Conservation (phyloP, 2,113 vertebrate genomes). For the Conger conger region DNA sequence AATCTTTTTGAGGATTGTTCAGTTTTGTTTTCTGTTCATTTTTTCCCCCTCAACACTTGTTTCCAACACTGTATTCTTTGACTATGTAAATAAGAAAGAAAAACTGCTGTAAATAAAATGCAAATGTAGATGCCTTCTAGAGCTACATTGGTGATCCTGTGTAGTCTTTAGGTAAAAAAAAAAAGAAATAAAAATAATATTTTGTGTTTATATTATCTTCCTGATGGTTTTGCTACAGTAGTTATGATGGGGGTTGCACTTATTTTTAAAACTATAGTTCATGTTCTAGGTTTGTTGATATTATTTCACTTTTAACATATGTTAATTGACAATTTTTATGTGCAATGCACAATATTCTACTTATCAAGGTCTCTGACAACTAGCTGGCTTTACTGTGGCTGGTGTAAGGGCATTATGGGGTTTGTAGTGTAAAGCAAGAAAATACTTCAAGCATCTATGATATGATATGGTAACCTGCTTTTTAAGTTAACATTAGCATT, state of each 20-base stretch:
- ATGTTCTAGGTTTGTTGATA: too few species aligned
- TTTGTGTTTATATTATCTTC: conserved; percentile 88
- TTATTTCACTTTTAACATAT: too few species aligned
- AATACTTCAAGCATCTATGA: too few species aligned
- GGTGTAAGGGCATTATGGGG: too few species aligned
- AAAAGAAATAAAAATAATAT: conserved; percentile 71
- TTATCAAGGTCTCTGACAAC: too few species aligned
- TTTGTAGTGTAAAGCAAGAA: too few species aligned
- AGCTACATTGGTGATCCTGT: conserved; percentile 86
- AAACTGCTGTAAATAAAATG: conserved; percentile 91
- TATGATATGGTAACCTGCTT: too few species aligned
- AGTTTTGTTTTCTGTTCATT: conserved; percentile 23
- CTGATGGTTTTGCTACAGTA: conserved; percentile 7
- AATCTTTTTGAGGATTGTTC: background rate
- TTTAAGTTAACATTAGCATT: too few species aligned
- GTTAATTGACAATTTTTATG: too few species aligned
- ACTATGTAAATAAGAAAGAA: conserved; percentile 86
- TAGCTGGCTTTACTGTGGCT: too few species aligned
- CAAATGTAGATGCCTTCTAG: conserved; percentile 99
- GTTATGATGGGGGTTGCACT: background rate
- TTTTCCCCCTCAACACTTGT: conserved; percentile 74
- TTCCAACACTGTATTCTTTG: conserved; percentile 85
- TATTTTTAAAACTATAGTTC: background rate
- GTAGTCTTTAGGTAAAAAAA: conserved; percentile 95
- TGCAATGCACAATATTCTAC: too few species aligned